These are phyloP conservation scores for Penaeus monodon DNA, from an alignment of 2,888 invertebrate genomes.

Conservation along the genomic window DNA sequence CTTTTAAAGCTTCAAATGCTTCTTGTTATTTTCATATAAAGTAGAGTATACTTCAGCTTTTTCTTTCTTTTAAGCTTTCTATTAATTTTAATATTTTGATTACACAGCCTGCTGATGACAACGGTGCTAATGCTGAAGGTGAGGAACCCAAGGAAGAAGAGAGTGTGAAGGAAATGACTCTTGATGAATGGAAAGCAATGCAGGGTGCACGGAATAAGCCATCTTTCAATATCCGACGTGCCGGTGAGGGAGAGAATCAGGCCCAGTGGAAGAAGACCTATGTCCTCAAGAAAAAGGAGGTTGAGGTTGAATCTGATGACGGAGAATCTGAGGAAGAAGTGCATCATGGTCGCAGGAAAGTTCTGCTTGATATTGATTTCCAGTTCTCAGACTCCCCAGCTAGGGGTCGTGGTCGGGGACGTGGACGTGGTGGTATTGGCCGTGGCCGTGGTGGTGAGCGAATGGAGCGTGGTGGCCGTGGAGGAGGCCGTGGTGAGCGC, in stretches of 20 bases:
- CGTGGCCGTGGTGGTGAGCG: slow-evolving; percentile 73
- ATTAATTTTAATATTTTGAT: not conserved
- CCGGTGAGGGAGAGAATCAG: slow-evolving; percentile 92
- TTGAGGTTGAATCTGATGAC: slow-evolving; percentile 74
- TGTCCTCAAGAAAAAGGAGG: slow-evolving; percentile 77
- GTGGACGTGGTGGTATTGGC: slow-evolving; percentile 69
- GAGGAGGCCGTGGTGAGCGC: slow-evolving; percentile 69
- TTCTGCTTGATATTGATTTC: slow-evolving; percentile 85
- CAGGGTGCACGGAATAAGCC: slow-evolving; percentile 82
- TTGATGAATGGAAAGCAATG: slow-evolving; percentile 95
- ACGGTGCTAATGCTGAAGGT: slow-evolving; percentile 37
- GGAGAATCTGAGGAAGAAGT: slow-evolving; percentile 79
- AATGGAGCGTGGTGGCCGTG: slow-evolving; percentile 68
- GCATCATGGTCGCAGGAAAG: slow-evolving; percentile 78
- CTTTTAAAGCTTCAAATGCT: too few relatives aligned
- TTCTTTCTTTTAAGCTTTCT: too few relatives aligned
- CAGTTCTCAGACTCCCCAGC: slow-evolving; percentile 86
- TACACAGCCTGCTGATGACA: slow-evolving; percentile 54
- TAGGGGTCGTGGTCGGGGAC: slow-evolving; percentile 74
- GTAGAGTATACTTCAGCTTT: too few relatives aligned
- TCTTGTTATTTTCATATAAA: too few relatives aligned
- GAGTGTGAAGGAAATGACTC: slow-evolving; percentile 87
- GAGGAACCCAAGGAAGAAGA: slow-evolving; percentile 74
- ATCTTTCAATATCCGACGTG: slow-evolving; percentile 90
- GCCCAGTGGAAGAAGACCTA: slow-evolving; percentile 94